phyloP scores from a whole-genome alignment of 2,113 vertebrate species.

The Alexandromys fortis region DNA sequence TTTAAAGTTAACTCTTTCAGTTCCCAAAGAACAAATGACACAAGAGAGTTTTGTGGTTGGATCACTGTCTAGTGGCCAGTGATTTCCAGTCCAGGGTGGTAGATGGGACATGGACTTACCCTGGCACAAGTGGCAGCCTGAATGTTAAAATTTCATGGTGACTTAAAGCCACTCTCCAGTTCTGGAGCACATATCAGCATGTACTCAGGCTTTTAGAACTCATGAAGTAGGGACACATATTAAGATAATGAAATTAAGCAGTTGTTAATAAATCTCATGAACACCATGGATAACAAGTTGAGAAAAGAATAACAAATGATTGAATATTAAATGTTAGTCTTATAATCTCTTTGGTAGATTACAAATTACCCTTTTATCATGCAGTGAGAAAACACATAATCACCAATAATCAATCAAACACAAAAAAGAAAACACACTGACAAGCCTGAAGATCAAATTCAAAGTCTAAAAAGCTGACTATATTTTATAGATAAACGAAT shows the following conservation, averaged over 20 bases:
- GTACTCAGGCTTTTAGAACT: neutral
- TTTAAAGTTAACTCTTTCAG: neutral
- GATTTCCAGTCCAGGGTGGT: neutral
- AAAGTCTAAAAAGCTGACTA: neutral
- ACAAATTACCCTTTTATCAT: constrained; percentile 8
- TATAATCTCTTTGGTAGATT: neutral
- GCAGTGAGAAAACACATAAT: neutral
- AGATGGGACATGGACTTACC: neutral
- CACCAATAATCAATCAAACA: neutral
- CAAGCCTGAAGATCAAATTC: neutral
- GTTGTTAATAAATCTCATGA: constrained; percentile 13
- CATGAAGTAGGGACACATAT: neutral
- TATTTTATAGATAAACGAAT: constrained; percentile 27
- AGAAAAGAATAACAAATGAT: constrained; percentile 17
- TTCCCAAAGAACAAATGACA: neutral
- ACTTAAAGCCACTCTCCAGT: neutral
- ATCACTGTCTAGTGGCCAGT: neutral
- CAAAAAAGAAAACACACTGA: neutral
- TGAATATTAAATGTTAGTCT: constrained; percentile 37
- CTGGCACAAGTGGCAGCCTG: neutral
- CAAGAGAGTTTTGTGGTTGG: neutral
- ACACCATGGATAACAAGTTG: neutral
- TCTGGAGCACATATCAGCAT: neutral
- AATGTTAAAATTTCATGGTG: neutral
- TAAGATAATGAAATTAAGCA: neutral